These are phyloP conservation scores for Trachelus troglodyta DNA, from an alignment of 2,888 invertebrate species.

Conservation along the genomic window DNA sequence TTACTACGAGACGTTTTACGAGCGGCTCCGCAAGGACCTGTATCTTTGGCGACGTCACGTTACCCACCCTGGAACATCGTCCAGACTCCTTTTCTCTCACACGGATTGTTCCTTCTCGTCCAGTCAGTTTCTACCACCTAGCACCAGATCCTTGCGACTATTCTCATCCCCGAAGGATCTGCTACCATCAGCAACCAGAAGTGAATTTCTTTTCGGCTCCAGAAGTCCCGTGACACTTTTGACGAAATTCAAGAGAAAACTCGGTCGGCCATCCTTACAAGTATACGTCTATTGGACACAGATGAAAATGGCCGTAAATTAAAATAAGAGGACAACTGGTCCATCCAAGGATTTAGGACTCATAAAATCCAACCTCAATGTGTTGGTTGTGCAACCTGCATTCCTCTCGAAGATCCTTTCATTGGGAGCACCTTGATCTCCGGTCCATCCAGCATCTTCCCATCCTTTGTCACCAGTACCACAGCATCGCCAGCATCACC, in stretches of 20 bases:
- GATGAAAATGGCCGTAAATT: not conserved
- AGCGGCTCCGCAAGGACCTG: not conserved
- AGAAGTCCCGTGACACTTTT: not conserved
- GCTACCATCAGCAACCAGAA: not conserved
- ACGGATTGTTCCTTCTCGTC: not conserved
- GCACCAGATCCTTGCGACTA: not conserved
- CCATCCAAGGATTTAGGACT: constrained; percentile 41
- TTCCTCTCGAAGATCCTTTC: constrained; percentile 34
- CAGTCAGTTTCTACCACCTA: not conserved
- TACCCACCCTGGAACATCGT: not conserved
- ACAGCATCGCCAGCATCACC: constrained; percentile 21
- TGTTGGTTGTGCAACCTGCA: constrained; percentile 39
- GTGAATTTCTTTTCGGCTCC: not conserved
- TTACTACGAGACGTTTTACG: not conserved
- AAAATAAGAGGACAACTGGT: constrained; percentile 10
- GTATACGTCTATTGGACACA: not conserved
- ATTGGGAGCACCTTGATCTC: constrained; percentile 21
- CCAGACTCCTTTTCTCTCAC: not conserved
- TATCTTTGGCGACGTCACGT: not conserved
- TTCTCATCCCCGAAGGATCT: not conserved
- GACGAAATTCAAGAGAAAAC: not conserved
- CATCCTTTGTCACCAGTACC: constrained; percentile 13
- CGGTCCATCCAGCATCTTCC: not conserved
- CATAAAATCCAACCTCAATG: constrained; percentile 37
- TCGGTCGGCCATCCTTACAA: not conserved